A percentile compares a stretch with the other conserved stretches of the same genome.
phyloP scores from a whole-genome alignment of 2,888 invertebrate genomes.

The Pseudococcus jackbeardsleyi region DNA sequence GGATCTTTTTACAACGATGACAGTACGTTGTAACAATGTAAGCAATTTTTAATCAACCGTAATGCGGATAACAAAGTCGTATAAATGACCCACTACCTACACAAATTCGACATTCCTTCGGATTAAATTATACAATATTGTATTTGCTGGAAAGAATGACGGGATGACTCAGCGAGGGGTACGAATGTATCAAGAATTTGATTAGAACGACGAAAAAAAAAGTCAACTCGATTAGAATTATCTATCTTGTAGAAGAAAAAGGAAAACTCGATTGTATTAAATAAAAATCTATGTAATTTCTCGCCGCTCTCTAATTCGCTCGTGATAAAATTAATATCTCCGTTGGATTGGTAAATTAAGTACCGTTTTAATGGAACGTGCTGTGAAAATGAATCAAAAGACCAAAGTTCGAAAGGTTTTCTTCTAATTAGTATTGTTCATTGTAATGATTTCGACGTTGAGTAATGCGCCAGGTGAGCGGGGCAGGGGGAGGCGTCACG shows the following conservation, averaged over 20 bases:
- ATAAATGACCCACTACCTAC: slow-evolving; percentile 21
- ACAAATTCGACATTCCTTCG: not conserved
- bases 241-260: not conserved
- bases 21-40: not conserved
- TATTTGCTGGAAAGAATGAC: not conserved
- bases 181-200: not conserved
- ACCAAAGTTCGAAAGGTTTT: slow-evolving; percentile 34
- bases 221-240: not conserved
- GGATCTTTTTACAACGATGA: not conserved
- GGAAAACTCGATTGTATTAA: not conserved
- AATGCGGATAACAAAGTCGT: not conserved
- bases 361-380: slow-evolving; percentile 41
- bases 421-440: slow-evolving; percentile 50
- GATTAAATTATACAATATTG: slow-evolving; percentile 8
- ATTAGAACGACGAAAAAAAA: not conserved
- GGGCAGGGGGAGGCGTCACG: not conserved
- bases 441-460: slow-evolving; percentile 47
- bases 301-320: not conserved
- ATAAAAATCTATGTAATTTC: slow-evolving; percentile 10
- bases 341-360: slow-evolving; percentile 32
- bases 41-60: slow-evolving; percentile 51
- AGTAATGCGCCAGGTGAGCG: not conserved
- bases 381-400: slow-evolving; percentile 16
- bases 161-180: not conserved
- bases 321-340: slow-evolving; percentile 33